Base-by-base conservation (phyloP, 1,140 invertebrate genomes). In the Drosophila ambigua region DNA sequence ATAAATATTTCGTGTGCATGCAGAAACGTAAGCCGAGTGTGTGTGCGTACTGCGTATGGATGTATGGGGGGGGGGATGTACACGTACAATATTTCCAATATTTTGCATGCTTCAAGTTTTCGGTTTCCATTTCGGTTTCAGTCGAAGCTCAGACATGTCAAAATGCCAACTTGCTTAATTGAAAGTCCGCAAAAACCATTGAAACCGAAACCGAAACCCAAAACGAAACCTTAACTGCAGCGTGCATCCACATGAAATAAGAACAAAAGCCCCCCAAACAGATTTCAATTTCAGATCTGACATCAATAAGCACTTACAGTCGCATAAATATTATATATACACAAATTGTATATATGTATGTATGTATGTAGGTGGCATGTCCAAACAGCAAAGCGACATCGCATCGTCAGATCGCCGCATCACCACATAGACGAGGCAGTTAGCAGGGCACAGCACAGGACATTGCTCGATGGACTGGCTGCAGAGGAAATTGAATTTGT, bases 261-360 rank as follows among this genome's bases (percentile, higher is more conserved):
- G 59, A 82, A 45, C 50, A 58, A 71, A 58, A 57, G 41, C 39
- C 71, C 26, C 26, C 4, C 50, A 55, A 44, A 48, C 69, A 79
- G 82, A 85, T 85, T 85, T 77, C 82, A 85, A 85, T 85, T 85
- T 82, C 78, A 87, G 82, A 85, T 85, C 74, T 85, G 77, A 87
- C 82, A 85, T 87, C 82, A 85, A 85, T 85, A 85, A 82, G 82
- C 82, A 85, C 82, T 87, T 82, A 65, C 73, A 62, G 63, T 58
- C 78, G 74, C 78, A 85, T 87, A 85, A 87, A 85, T 87, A 87
- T 85, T 72, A 87, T 81, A 87, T 81, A 77, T 52, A 48, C 48
- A 59, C 44, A 69, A 63, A 31, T 44, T 66, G 74, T 59, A 63
- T n/a, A 53, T 50, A 65, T 26, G 51, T 20, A 55, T 50, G 54